Percentiles rank a stretch among this genome's conserved stretches.
Evolutionary conservation across 2,797 vertebrate species (phyloP).

Genomic region (Urosaurus nigricauda): DNA sequence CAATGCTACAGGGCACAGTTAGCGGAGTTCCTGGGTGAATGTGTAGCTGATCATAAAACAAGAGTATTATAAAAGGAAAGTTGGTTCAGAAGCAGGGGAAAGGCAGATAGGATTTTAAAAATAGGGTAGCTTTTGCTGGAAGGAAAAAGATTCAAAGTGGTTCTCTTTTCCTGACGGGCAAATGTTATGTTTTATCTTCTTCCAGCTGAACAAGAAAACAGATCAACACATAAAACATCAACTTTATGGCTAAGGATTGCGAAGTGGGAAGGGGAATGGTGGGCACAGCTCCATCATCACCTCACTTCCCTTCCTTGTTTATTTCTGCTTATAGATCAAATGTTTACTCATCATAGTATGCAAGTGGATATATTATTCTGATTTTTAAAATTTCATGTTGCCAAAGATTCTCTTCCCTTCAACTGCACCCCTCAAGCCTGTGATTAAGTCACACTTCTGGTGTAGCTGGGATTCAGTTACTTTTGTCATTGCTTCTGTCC

Average conservation of each 20-base stretch:
- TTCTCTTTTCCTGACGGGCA: constrained; percentile 25
- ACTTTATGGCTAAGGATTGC: neutral
- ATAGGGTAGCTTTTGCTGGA: constrained; percentile 35
- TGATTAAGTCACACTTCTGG: constrained; percentile 7
- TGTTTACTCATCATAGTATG: neutral
- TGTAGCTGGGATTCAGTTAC: neutral
- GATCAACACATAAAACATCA: constrained; percentile 11
- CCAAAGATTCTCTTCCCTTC: neutral
- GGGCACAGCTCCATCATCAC: neutral
- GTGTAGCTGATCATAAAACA: constrained; percentile 30
- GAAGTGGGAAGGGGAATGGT: neutral
- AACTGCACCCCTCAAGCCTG: neutral
- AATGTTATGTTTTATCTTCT: constrained; percentile 52
- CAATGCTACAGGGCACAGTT: neutral
- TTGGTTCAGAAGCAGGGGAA: neutral
- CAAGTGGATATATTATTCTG: neutral
- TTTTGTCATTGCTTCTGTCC: too few relatives aligned
- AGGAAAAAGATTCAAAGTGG: constrained; percentile 43
- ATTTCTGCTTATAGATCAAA: neutral
- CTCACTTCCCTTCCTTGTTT: neutral
- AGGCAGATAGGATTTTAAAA: constrained; percentile 25
- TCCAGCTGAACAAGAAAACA: constrained; percentile 29
- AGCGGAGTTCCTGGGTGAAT: fast-evolving
- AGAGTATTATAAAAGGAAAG: constrained; percentile 20
- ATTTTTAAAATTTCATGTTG: neutral